Conservation (phyloP, 2,113 vertebrate species). For the Eulemur rufifrons region DNA sequence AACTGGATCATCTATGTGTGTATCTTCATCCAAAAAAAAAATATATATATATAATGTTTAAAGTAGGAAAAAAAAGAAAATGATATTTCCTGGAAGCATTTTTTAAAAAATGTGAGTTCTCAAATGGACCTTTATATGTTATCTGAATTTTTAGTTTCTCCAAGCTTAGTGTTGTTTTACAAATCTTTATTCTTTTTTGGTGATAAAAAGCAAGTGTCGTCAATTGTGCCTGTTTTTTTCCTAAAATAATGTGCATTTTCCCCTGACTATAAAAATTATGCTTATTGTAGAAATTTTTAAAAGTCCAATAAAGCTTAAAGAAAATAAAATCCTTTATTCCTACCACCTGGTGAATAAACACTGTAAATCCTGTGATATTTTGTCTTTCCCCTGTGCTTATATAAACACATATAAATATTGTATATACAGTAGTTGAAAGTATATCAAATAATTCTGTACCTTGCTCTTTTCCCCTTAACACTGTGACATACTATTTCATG, state of each 20-base stretch:
- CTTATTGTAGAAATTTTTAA: conserved; percentile 48
- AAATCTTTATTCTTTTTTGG: neutral
- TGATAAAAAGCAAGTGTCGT: conserved; percentile 9
- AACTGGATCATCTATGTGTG: neutral
- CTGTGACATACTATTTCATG: neutral
- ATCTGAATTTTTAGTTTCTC: conserved; percentile 5
- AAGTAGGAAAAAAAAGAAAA: neutral
- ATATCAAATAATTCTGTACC: neutral
- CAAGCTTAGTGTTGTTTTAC: neutral
- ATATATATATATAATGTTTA: neutral
- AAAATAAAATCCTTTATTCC: conserved; percentile 45
- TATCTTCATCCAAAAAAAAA: neutral
- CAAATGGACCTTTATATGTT: neutral
- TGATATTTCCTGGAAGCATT: neutral
- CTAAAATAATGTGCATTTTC: conserved; percentile 17
- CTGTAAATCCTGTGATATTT: neutral
- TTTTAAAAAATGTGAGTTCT: neutral
- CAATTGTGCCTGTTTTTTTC: neutral
- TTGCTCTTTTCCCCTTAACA: neutral
- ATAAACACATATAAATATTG: conserved; percentile 8
- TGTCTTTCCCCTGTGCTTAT: conserved; percentile 5
- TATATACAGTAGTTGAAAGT: neutral
- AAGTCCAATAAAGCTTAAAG: conserved; percentile 50
- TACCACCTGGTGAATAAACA: conserved; percentile 4
- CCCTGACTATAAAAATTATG: conserved; percentile 49